These are phyloP conservation scores for Pseudomyrmex dendroicus DNA, from an alignment of 1,140 invertebrate genomes.

Conservation along the genomic window DNA sequence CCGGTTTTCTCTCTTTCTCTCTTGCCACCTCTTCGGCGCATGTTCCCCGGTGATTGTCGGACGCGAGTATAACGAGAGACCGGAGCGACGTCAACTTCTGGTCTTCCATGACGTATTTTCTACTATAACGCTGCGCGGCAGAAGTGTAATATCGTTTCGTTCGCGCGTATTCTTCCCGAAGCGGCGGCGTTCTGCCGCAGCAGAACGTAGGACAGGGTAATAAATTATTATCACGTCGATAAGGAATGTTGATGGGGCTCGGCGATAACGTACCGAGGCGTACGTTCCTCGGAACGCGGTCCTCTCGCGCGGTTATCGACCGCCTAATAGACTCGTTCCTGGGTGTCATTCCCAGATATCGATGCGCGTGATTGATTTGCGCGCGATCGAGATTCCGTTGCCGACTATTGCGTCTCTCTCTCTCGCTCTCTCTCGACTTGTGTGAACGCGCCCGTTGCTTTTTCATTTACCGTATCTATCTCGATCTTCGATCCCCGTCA, in stretches of 20 bases:
- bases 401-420: constrained; percentile 5
- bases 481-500: constrained; percentile 61
- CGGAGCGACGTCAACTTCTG: constrained; percentile 9
- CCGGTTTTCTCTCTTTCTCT: neutral
- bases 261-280: constrained; percentile 70
- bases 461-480: constrained; percentile 42
- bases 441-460: constrained; percentile 35
- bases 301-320: constrained; percentile 74
- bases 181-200: constrained; percentile 39
- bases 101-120: neutral
- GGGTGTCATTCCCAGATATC: constrained; percentile 74
- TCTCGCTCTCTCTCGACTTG: neutral
- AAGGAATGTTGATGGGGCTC: constrained; percentile 81
- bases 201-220: constrained; percentile 75
- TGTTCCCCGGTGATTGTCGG: neutral
- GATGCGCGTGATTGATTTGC: constrained; percentile 69
- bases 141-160: constrained; percentile 14
- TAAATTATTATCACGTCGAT: constrained; percentile 83
- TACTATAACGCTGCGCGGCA: constrained; percentile 11
- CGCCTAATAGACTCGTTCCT: constrained; percentile 79
- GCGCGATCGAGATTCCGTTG: constrained; percentile 59
- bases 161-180: constrained; percentile 32
- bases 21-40: too few species aligned
- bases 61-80: neutral
- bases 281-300: constrained; percentile 71